Percentiles rank a stretch among this genome's conserved stretches.
These are phyloP conservation scores for Poecilia velifera DNA, from an alignment of 2,797 vertebrate species.

Conservation along the genomic window DNA sequence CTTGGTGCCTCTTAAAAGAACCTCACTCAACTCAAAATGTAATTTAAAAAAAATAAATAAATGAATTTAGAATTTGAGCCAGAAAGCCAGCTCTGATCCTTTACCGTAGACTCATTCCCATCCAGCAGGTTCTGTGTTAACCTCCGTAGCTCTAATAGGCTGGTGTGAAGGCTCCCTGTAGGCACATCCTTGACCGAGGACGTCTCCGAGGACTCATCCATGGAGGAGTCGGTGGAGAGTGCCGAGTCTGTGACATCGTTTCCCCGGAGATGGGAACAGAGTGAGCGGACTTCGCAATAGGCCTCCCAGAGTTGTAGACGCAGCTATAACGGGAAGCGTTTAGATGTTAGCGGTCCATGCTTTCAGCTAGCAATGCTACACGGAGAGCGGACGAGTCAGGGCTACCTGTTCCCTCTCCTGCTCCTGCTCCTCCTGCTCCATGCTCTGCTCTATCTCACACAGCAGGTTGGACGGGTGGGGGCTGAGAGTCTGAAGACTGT, in stretches of 20 bases:
- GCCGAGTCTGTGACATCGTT: conserved; percentile 94
- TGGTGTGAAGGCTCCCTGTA: conserved; percentile 89
- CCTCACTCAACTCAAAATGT: neutral
- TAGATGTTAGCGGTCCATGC: neutral
- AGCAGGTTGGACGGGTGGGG: conserved; percentile 90
- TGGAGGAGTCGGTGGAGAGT: conserved; percentile 94
- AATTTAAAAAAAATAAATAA: neutral
- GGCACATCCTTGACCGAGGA: conserved; percentile 95
- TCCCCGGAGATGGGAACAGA: conserved; percentile 94
- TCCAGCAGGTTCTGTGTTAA: conserved; percentile 94
- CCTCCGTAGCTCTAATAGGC: conserved; percentile 91
- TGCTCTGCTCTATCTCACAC: conserved; percentile 98
- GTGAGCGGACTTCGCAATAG: conserved; percentile 92
- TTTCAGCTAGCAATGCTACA: neutral
- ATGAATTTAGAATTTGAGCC: neutral
- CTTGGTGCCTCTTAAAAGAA: neutral
- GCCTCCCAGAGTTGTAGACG: conserved; percentile 96
- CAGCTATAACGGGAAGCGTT: conserved; percentile 75
- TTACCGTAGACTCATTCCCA: conserved; percentile 92
- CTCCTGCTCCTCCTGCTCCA: conserved; percentile 98
- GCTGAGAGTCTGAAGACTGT: conserved; percentile 88
- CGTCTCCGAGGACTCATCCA: conserved; percentile 98
- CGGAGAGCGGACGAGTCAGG: neutral
- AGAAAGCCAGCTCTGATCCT: neutral
- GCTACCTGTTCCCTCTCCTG: conserved; percentile 96